phyloP scores from a whole-genome alignment of 2,888 invertebrate genomes.

The Altica lythri region DNA sequence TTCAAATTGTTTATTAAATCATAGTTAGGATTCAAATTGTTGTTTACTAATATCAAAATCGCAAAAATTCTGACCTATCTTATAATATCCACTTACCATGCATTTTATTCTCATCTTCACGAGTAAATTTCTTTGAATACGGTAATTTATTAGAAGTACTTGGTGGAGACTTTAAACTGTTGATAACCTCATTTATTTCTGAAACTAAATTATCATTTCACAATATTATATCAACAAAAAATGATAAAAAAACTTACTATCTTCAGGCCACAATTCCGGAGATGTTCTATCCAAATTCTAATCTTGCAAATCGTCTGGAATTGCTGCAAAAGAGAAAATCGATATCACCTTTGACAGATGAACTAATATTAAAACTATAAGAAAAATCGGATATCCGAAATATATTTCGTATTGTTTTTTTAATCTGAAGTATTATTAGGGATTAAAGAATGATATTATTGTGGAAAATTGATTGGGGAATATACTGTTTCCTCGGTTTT shows the following conservation, averaged over 20 bases:
- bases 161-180: slow-evolving; percentile 61
- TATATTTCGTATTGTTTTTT: background rate
- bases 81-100: slow-evolving; percentile 85
- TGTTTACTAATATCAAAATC: too few species aligned
- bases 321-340: slow-evolving; percentile 35
- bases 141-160: slow-evolving; percentile 65
- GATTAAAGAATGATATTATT: background rate
- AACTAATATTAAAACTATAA: slow-evolving; percentile 4
- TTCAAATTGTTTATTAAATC: too few species aligned
- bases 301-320: slow-evolving; percentile 44
- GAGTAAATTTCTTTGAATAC: slow-evolving; percentile 71
- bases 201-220: slow-evolving; percentile 68
- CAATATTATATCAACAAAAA: background rate
- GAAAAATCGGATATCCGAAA: background rate
- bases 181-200: slow-evolving; percentile 84
- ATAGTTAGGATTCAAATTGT: too few species aligned
- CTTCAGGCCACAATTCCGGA: slow-evolving; percentile 95
- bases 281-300: slow-evolving; percentile 91
- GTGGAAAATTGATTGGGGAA: too few species aligned
- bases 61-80: too few species aligned
- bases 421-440: background rate
- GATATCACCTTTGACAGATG: slow-evolving; percentile 40
- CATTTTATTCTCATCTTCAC: slow-evolving; percentile 75
- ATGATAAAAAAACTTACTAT: slow-evolving; percentile 1
- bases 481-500: slow-evolving; percentile 19